Percentiles rank a stretch among this genome's conserved stretches.
Conservation (phyloP, 2,888 invertebrate species). For the Drosophila vallismaia region DNA sequence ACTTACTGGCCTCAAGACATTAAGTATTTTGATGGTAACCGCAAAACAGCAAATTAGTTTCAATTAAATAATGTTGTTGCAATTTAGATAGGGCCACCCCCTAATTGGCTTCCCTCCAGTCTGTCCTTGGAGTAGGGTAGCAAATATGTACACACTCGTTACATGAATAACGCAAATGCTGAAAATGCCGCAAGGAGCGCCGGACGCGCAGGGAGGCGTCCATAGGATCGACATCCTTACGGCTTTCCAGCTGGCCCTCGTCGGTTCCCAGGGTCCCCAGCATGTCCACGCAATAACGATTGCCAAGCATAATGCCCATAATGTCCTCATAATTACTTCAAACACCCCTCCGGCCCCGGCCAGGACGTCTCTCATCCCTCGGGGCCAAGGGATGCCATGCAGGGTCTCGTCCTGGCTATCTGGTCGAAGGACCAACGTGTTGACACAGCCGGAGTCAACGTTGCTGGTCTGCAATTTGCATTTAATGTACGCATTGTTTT, state of each 20-base stretch:
- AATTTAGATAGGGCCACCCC: conserved; percentile 54
- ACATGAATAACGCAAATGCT: conserved; percentile 77
- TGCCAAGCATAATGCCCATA: conserved; percentile 74
- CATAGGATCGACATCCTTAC: conserved; percentile 28
- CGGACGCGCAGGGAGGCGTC: conserved; percentile 3
- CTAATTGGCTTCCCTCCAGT: conserved; percentile 1
- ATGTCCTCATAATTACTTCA: conserved; percentile 82
- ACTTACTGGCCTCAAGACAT: conserved; percentile 31
- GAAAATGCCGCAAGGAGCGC: conserved; percentile 62
- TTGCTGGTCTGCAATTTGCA: conserved; percentile 68
- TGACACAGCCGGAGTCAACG: conserved; percentile 56
- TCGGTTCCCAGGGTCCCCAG: conserved; percentile 56
- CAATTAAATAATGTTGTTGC: conserved; percentile 81
- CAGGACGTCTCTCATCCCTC: background rate
- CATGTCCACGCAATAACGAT: conserved; percentile 81
- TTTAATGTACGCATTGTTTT: conserved; percentile 76
- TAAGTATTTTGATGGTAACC: conserved; percentile 69
- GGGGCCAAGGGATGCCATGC: conserved; percentile 2
- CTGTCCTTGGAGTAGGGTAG: conserved; percentile 9
- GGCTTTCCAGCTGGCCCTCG: conserved; percentile 30
- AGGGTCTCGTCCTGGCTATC: background rate
- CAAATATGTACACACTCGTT: conserved; percentile 38
- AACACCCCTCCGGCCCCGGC: conserved; percentile 46
- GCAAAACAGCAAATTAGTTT: conserved; percentile 81
- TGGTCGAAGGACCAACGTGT: conserved; percentile 57